Base-by-base conservation (phyloP, 2,113 vertebrate species). In the Alouatta palliata region DNA sequence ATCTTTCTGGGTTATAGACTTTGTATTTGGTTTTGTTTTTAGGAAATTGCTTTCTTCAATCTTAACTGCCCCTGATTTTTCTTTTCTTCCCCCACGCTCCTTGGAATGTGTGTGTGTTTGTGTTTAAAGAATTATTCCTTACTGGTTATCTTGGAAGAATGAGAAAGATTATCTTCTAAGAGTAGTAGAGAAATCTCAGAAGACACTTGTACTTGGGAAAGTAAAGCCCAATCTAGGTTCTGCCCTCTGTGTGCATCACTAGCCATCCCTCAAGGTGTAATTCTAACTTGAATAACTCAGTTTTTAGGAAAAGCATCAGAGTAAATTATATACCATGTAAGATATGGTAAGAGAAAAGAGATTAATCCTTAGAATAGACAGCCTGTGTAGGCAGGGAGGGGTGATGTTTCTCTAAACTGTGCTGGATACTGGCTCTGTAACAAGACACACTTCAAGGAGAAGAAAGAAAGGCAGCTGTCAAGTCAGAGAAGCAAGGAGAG, bases 101-200 rank as follows among this genome's bases (percentile, higher is more conserved):
- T 77, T 13, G 12, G 70, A 61, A 13, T 81, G 35, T 70, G 45
- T 37, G n/a, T 86, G 25, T 56, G 19, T 84, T 1, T 70, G 13
- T 71, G 32, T 84, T 75, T 79, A 45, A 77, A 89, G 16, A 89
- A 49, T 92, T 52, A 35, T 58, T 90, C 68, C 35, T 56, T 84
- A 23, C 30, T 95, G 61, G 73, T 61, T 83, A 49, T 86, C 32
- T 86, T 85, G 87, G 27, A 91, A 97, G 47, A 83, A 84, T 35
- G 40, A 84, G 52, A 91, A 92, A 90, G 76, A 75, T 54, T 80
- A 61, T 84, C 19, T 76, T 93, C 11, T 75, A 93, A 88, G 2
- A 70, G 49, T 37, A 8, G 32, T 40, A 90, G 61, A 92, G n/a
- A 83, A 96, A 83, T 61, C 43, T 82, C 58, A 64, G 8, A 83